Percentiles rank a stretch among this genome's conserved stretches.
These are phyloP conservation scores for Mugil cephalus DNA, from an alignment of 2,113 vertebrate species.

Conservation along the genomic window DNA sequence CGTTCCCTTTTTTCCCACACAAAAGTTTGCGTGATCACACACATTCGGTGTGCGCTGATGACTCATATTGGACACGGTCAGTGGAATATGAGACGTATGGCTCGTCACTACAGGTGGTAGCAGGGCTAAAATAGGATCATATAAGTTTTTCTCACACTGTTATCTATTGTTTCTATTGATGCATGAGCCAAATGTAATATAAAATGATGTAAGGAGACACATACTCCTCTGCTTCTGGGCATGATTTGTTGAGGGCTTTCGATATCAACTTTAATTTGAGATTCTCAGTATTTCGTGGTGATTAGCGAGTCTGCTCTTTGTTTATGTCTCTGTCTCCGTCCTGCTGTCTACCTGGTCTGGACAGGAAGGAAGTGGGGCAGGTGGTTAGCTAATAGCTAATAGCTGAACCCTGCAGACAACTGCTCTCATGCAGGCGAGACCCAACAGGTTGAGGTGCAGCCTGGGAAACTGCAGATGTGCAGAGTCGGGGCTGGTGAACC, in stretches of 20 bases:
- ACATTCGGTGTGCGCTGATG: background rate
- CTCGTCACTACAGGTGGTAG: slow-evolving; percentile 1
- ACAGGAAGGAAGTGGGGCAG: slow-evolving; percentile 46
- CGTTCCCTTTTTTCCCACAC: slow-evolving; percentile 6
- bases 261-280: background rate
- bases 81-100: slow-evolving; percentile 9
- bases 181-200: too few species aligned
- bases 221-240: too few species aligned
- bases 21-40: background rate
- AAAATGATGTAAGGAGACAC: too few species aligned
- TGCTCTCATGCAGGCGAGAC: slow-evolving; percentile 64
- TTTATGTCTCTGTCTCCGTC: background rate
- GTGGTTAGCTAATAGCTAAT: slow-evolving; percentile 61
- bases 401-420: slow-evolving; percentile 52
- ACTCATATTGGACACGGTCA: slow-evolving; percentile 14
- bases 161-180: background rate
- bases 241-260: too few species aligned
- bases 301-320: background rate
- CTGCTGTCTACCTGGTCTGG: background rate
- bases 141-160: background rate
- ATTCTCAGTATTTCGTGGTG: background rate
- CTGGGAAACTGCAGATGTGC: slow-evolving; percentile 41
- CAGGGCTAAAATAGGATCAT: background rate
- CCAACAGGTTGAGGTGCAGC: slow-evolving; percentile 60
- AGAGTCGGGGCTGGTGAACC: background rate